Evolutionary conservation across 2,888 invertebrate species (phyloP).

Genomic region (Tiphia femorata): DNA sequence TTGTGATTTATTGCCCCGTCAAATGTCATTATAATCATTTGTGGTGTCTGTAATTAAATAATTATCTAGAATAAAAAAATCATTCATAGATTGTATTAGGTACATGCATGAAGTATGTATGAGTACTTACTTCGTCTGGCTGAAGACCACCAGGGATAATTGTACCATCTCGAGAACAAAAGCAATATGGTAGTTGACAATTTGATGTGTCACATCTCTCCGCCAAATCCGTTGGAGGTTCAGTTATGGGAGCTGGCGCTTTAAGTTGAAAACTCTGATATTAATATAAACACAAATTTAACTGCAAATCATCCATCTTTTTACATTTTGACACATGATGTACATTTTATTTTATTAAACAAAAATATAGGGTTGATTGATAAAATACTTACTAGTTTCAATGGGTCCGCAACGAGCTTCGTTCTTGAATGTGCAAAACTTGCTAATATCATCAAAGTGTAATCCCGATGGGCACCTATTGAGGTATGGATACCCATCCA

Average conservation of each 20-base stretch:
- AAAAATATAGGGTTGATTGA: background rate
- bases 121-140: conserved; percentile 78
- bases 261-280: conserved; percentile 19
- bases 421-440: conserved; percentile 90
- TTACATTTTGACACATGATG: background rate
- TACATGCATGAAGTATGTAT: too few relatives aligned
- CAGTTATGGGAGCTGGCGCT: conserved; percentile 87
- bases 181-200: conserved; percentile 90
- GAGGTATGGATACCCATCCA: conserved; percentile 88
- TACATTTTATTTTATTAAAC: too few relatives aligned
- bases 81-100: too few relatives aligned
- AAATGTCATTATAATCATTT: conserved; percentile 93
- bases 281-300: conserved; percentile 27
- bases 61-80: background rate
- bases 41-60: conserved; percentile 80
- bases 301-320: conserved; percentile 15
- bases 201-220: conserved; percentile 81
- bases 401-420: conserved; percentile 93
- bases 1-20: conserved; percentile 94
- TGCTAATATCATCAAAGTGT: conserved; percentile 90
- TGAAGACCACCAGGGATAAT: conserved; percentile 86
- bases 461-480: conserved; percentile 92
- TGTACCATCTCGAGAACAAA: conserved; percentile 93
- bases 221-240: conserved; percentile 84
- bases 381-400: conserved; percentile 80